Percentiles rank a stretch among this genome's conserved stretches.
Conservation (phyloP, 2,797 vertebrate species). For the Perdix hodgsoniae region DNA sequence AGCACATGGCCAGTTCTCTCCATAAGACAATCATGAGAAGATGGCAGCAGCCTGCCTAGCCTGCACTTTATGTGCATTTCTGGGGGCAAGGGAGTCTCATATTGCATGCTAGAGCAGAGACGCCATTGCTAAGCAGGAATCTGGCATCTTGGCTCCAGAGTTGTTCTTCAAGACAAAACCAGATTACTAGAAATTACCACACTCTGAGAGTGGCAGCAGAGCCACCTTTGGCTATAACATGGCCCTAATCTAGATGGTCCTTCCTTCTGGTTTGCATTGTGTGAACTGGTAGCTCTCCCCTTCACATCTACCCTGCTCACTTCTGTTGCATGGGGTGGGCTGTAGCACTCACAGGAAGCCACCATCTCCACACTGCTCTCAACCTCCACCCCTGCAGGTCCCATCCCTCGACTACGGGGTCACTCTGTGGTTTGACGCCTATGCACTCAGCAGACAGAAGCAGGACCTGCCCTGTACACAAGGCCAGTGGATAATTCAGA, state of each 20-base stretch:
- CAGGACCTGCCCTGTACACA: slow-evolving; percentile 87
- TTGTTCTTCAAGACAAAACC: background rate
- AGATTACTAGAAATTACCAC: background rate
- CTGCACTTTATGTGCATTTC: background rate
- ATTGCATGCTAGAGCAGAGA: background rate
- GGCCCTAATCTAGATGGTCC: background rate
- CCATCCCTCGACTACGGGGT: slow-evolving; percentile 86
- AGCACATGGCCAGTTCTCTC: background rate
- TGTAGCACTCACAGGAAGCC: background rate
- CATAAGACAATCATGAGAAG: background rate
- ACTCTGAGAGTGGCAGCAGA: background rate
- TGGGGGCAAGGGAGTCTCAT: background rate
- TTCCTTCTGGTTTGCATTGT: background rate
- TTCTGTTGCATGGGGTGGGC: background rate
- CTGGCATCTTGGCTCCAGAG: background rate
- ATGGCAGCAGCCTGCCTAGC: background rate
- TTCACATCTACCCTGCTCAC: background rate
- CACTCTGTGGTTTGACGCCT: slow-evolving; percentile 91
- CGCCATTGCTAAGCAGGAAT: background rate
- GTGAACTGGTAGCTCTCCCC: background rate
- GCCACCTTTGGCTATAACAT: fast-evolving
- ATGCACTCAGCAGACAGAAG: slow-evolving; percentile 86
- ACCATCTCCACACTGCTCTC: background rate
- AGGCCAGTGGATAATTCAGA: slow-evolving; percentile 93
- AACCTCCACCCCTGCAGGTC: slow-evolving; percentile 79